Evolutionary conservation across 2,113 vertebrate genomes (phyloP), one percentile per base, ranked within the genome.

Genomic region (Albula goreensis): DNA sequence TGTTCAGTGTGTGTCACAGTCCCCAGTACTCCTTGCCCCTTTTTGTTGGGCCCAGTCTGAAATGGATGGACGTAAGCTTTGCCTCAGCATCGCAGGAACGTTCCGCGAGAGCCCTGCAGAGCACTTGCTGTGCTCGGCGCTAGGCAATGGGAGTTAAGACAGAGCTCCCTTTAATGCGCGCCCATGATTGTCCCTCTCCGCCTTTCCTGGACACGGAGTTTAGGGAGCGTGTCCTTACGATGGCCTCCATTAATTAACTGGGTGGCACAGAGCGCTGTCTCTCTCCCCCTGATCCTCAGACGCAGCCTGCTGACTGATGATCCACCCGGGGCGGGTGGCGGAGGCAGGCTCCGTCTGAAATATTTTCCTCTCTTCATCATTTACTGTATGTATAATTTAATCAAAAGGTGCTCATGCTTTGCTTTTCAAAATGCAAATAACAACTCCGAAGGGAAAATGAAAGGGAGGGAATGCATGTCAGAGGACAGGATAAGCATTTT

Each of bases 321-420:
- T 3, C 15, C 11, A 60, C 3, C 15, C 15, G 60, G 15, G 60
- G 17, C 0, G 60, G 17, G 60, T 0, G 56, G 10, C 0, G 56
- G 56, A 15, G 17, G 60, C 60, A 66, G 12, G 15, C 31, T 74
- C n/a, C 31, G n/a, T 31, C 70, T 74, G 9, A 6, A 74, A 10
- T 74, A 31, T 74, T 74, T 74, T 74, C 9, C 25, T 22, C 22
- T 22, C 31, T 22, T 19, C n/a, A 74, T 74, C 82, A 56, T 5
- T 80, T 60, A 50, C 15, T 31, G 78, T 79, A 63, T 84, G 83
- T 85, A 63, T 49, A 77, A 84, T 22, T 83, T 84, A 31, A 88
- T 83, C 80, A 70, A 41, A 49, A 77, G 50, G 12, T 79, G 50
- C 57, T 66, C 57, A 2, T 25, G 78, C 25, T 53, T 53, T 81